Evolutionary conservation across 1,140 invertebrate species (phyloP).

Genomic region (Heliconius hewitsoni): DNA sequence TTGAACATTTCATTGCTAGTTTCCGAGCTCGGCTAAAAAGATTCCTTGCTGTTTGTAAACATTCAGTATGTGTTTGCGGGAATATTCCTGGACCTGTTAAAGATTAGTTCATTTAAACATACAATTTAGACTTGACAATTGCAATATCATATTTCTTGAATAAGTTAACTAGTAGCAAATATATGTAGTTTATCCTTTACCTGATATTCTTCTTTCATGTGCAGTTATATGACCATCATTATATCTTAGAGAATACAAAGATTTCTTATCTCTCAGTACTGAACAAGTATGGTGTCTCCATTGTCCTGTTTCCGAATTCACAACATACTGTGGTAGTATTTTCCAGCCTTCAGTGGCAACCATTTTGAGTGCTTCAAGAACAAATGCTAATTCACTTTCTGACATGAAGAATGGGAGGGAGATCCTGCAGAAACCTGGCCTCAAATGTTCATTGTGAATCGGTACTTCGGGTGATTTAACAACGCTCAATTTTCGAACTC

Average conservation of each 20-base stretch:
- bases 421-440: constrained; percentile 93
- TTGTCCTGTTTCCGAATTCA: constrained; percentile 93
- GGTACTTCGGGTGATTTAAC: constrained; percentile 68
- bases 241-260: constrained; percentile 90
- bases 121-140: background rate
- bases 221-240: constrained; percentile 88
- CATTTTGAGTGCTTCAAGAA: constrained; percentile 92
- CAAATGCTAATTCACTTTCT: constrained; percentile 89
- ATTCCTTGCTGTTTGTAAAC: constrained; percentile 89
- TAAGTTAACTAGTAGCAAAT: background rate
- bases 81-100: constrained; percentile 84
- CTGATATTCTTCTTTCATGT: constrained; percentile 85
- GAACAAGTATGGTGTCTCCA: constrained; percentile 93
- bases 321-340: constrained; percentile 91
- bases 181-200: constrained; percentile 47
- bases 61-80: constrained; percentile 88
- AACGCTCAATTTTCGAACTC: constrained; percentile 69
- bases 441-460: constrained; percentile 85
- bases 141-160: background rate
- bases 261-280: constrained; percentile 90
- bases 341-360: constrained; percentile 95
- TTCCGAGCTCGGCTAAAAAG: constrained; percentile 90
- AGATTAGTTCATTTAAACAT: constrained; percentile 1
- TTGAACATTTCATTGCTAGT: constrained; percentile 87
- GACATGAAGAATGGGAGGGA: constrained; percentile 93